Percentiles rank a stretch among this genome's conserved stretches.
Conservation (phyloP, 1,140 invertebrate species). For the Lutraria rhynchaena region DNA sequence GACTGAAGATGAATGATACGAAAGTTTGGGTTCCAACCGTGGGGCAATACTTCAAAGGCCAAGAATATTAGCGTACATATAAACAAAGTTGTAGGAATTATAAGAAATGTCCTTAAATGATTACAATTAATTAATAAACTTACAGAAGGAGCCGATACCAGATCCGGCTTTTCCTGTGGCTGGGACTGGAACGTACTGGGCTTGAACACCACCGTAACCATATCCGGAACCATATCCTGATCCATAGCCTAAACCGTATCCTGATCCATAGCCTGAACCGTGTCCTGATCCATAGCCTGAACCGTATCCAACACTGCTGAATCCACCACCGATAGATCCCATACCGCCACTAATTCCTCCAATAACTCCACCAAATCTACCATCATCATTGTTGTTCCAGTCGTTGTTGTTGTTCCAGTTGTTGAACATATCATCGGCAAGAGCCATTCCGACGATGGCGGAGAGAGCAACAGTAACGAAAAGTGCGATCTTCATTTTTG, state of each 20-base stretch:
- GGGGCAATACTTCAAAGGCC: no score
- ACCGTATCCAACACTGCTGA: background rate
- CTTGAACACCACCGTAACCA: background rate
- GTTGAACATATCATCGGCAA: slow-evolving; percentile 24
- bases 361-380: background rate
- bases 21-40: background rate
- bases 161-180: background rate
- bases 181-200: slow-evolving; percentile 11
- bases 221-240: slow-evolving; percentile 3
- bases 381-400: background rate
- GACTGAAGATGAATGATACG: background rate
- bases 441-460: slow-evolving; percentile 26
- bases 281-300: background rate
- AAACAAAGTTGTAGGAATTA: no score
- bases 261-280: background rate
- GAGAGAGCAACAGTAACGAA: slow-evolving; percentile 28
- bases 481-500: slow-evolving; percentile 42
- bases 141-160: slow-evolving; percentile 5
- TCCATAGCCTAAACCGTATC: slow-evolving; percentile 19
- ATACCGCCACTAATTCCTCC: background rate
- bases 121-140: background rate
- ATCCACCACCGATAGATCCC: background rate
- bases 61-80: no score
- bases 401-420: background rate
- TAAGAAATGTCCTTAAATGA: no score